phyloP scores from a whole-genome alignment of 2,113 vertebrate genomes.

The Cyanoliseus patagonus region DNA sequence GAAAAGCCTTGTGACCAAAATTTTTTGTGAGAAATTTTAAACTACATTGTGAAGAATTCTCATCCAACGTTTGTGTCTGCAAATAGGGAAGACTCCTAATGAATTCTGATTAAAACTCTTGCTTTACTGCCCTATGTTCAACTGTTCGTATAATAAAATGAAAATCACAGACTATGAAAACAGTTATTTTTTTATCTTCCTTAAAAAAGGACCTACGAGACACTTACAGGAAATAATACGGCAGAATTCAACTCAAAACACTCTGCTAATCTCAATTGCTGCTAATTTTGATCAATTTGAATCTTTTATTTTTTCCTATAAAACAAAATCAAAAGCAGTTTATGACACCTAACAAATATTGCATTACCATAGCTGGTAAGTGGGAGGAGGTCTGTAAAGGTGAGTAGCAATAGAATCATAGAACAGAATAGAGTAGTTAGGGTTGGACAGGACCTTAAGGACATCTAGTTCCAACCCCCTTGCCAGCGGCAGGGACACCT shows the following conservation, averaged over 20 bases:
- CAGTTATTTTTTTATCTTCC: not conserved
- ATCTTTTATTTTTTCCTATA: not conserved
- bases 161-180: not conserved
- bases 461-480: too few species aligned
- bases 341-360: not conserved
- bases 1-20: not conserved
- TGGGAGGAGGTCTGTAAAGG: not conserved
- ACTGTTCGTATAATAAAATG: not conserved
- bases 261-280: not conserved
- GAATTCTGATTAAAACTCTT: not conserved
- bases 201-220: not conserved
- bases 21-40: not conserved
- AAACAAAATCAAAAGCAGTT: not conserved
- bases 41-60: not conserved
- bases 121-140: not conserved
- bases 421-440: too few species aligned
- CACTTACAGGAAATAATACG: not conserved
- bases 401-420: not conserved
- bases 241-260: not conserved
- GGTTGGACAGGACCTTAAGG: too few species aligned
- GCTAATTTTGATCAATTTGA: not conserved
- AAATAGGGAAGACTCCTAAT: not conserved
- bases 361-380: not conserved
- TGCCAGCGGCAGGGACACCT: too few species aligned
- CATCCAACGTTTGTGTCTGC: not conserved